Conservation (phyloP, 2,797 vertebrate species). For the Tadarida brasiliensis region DNA sequence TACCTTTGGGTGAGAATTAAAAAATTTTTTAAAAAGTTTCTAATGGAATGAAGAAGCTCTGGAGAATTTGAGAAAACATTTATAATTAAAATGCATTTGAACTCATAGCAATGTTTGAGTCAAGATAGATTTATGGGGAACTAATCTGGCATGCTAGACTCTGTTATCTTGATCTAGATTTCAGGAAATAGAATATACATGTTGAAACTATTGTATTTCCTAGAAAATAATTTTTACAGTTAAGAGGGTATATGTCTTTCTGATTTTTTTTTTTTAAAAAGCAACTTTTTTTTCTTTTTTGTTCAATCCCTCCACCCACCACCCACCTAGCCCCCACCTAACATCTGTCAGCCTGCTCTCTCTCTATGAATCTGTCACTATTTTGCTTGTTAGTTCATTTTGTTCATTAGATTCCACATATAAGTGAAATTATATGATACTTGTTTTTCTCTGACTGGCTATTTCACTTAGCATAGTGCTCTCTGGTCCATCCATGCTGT, state of each 20-base stretch:
- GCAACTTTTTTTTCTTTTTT: neutral
- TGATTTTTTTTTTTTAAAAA: neutral
- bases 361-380: too few species aligned
- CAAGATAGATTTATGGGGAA: neutral
- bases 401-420: too few species aligned
- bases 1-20: too few species aligned
- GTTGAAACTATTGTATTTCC: conserved; percentile 40
- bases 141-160: neutral
- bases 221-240: conserved; percentile 9
- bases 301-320: too few species aligned
- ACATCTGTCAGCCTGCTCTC: too few species aligned
- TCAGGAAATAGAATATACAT: conserved; percentile 54
- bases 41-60: conserved; percentile 10
- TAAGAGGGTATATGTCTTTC: neutral
- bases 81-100: conserved; percentile 11
- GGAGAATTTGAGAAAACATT: conserved; percentile 42
- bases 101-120: neutral
- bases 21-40: neutral
- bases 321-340: too few species aligned
- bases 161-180: conserved; percentile 32
- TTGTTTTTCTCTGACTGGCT: too few species aligned
- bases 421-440: too few species aligned
- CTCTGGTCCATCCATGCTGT: too few species aligned
- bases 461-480: too few species aligned
- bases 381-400: too few species aligned